These are phyloP conservation scores for Saccostrea glomerata DNA, from an alignment of 1,140 invertebrate species.

Conservation along the genomic window DNA sequence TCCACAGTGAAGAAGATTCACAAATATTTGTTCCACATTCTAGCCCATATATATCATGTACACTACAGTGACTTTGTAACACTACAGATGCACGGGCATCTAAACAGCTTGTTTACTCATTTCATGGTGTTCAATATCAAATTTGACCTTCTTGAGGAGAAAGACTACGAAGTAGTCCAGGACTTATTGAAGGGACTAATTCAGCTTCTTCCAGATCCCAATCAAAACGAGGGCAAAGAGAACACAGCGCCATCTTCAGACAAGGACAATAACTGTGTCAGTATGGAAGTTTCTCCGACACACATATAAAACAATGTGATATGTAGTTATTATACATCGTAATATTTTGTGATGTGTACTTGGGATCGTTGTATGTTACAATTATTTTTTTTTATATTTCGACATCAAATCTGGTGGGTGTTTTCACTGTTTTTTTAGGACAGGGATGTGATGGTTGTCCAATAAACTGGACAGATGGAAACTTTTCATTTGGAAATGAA, in stretches of 20 bases:
- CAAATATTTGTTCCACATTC: conserved; percentile 96
- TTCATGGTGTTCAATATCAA: conserved; percentile 91
- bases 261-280: conserved; percentile 33
- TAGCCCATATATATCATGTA: conserved; percentile 98
- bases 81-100: conserved; percentile 92
- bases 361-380: neutral
- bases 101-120: conserved; percentile 98
- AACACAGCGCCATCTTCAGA: conserved; percentile 34
- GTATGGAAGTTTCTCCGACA: conserved; percentile 16
- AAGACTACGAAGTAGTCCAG: conserved; percentile 96
- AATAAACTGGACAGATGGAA: neutral
- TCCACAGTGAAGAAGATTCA: conserved; percentile 97
- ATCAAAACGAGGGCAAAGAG: conserved; percentile 69
- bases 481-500: neutral
- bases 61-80: conserved; percentile 97
- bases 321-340: neutral
- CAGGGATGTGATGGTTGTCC: neutral
- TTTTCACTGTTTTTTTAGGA: neutral
- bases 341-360: conserved; percentile 11
- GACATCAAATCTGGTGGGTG: neutral
- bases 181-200: conserved; percentile 72
- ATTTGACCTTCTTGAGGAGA: conserved; percentile 92
- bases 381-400: neutral
- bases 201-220: conserved; percentile 70
- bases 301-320: conserved; percentile 23